Conservation (phyloP, 2,797 vertebrate genomes). For the Gobio occitaniae region DNA sequence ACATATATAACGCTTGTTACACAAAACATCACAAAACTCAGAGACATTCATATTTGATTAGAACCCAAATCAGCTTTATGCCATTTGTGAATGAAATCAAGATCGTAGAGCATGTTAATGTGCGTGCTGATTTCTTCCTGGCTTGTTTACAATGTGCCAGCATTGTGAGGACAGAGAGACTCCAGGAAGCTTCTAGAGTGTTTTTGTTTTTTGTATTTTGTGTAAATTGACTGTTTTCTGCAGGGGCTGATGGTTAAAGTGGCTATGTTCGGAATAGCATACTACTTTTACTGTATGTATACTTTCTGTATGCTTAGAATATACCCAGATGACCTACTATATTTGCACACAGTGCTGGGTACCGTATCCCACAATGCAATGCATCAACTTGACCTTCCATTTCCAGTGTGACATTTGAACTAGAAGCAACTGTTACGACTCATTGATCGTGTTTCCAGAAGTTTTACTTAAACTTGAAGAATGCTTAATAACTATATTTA, state of each 20-base stretch:
- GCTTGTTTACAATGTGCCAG: conserved; percentile 45
- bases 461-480: background rate
- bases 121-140: conserved; percentile 14
- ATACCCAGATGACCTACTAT: conserved; percentile 28
- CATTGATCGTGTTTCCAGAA: background rate
- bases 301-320: background rate
- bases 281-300: background rate
- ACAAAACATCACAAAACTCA: background rate
- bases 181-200: conserved; percentile 48
- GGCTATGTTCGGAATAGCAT: conserved; percentile 23
- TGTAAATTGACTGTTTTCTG: conserved; percentile 43
- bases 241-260: conserved; percentile 37
- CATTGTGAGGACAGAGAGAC: conserved; percentile 31
- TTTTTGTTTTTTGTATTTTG: conserved; percentile 45
- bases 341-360: conserved; percentile 4
- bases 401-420: background rate
- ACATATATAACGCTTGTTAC: conserved; percentile 27
- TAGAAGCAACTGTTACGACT: background rate
- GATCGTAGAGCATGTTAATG: conserved; percentile 41
- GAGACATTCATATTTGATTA: conserved; percentile 15
- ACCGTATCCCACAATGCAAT: background rate
- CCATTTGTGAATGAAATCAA: conserved; percentile 10
- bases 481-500: background rate
- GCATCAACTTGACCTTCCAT: conserved; percentile 11
- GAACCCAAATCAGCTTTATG: conserved; percentile 30